phyloP scores from a whole-genome alignment of 2,113 vertebrate species.

The Helogale parvula region DNA sequence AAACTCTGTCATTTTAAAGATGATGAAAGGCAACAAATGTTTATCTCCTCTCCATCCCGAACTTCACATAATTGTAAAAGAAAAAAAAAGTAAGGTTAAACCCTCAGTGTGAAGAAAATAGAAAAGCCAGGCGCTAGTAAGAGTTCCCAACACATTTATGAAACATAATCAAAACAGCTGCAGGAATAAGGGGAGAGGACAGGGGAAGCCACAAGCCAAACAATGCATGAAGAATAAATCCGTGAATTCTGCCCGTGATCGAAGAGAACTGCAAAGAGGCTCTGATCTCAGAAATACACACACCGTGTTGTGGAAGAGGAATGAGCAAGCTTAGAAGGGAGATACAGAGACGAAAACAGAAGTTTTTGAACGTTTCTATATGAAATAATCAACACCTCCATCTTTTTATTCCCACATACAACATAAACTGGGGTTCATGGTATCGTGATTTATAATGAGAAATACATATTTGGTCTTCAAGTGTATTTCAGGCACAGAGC shows the following conservation, averaged over 20 bases:
- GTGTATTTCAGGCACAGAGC: background rate
- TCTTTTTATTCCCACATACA: background rate
- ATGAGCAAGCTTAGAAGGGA: background rate
- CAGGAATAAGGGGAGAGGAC: background rate
- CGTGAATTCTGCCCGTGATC: background rate
- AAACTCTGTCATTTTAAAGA: background rate
- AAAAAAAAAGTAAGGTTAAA: background rate
- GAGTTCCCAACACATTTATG: background rate
- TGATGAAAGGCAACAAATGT: background rate
- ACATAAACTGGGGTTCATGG: background rate
- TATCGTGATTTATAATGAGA: background rate
- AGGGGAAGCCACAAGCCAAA: background rate
- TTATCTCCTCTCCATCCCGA: background rate
- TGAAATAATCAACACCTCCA: background rate
- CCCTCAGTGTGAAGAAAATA: background rate
- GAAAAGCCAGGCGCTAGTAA: background rate
- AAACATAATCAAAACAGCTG: background rate
- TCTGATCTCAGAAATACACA: background rate
- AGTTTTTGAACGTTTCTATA: background rate
- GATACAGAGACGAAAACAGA: background rate
- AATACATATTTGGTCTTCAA: background rate
- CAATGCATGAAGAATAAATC: background rate
- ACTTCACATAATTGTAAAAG: background rate
- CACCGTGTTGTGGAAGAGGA: background rate
- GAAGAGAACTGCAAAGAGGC: background rate